Evolutionary conservation across 2,888 invertebrate genomes (phyloP), one percentile per base, ranked within the genome.

Genomic region (Lasioglossum morio): DNA sequence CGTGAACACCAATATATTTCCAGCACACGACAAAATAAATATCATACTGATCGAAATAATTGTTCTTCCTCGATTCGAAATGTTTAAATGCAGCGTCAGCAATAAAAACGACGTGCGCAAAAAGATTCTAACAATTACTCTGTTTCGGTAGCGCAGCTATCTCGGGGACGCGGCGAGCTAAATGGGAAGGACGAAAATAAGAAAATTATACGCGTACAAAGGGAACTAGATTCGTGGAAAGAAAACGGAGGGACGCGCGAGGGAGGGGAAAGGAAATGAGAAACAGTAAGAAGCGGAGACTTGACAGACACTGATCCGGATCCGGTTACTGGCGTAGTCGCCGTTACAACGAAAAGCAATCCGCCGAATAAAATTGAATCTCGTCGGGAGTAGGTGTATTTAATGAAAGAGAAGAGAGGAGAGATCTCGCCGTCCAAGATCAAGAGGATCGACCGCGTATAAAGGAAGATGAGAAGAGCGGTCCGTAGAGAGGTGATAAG

Each of bases 281-380:
- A 72, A 30, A 75, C 48, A 70, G 70, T 43, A 16, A 60, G 60
- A 60, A 43, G 77, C 46, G 48, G 53, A 43, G 66, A 84, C 90
- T 92, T 89, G 92, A 92, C 91, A 89, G 92, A 93, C 92, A 91
- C 88, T 91, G 93, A 94, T 94, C 92, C 91, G 92, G 92, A 94
- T 94, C 93, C 93, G 91, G 94, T 94, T 94, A 94, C 94, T 91
- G 80, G 87, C 83, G 85, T 87, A 76, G 83, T 81, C 86, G 91
- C 91, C 88, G 92, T 89, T 92, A 94, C 93, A 94, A 91, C 92
- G 93, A 93, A 94, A 94, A 94, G 93, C 94, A 94, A 94, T 94
- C 91, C 93, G 90, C 89, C 91, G 91, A 90, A 92, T 90, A 93
- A 94, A 94, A 94, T 94, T 94, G 93, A 94, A 94, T 94, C 93